A percentile compares a stretch with the other conserved stretches of the same genome.
Evolutionary conservation across 1,140 invertebrate species (phyloP).

Genomic region (Drosophila subobscura): DNA sequence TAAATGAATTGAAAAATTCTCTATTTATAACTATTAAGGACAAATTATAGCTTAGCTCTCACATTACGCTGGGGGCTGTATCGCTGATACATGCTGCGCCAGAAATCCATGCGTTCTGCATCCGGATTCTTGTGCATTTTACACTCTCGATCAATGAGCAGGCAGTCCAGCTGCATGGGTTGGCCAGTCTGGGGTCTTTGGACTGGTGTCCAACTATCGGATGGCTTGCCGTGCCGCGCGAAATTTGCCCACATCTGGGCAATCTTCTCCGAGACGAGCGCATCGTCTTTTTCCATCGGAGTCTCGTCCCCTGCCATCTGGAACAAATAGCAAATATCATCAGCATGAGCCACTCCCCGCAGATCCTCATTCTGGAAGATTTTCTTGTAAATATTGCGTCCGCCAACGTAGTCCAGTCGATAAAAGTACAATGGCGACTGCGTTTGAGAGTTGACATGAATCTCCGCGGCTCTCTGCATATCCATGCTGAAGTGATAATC

Average conservation of each 20-base stretch:
- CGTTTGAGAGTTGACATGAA: conserved; percentile 57
- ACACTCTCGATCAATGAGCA: conserved; percentile 67
- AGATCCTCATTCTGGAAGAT: conserved; percentile 71
- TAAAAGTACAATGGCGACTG: conserved; percentile 82
- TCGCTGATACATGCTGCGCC: conserved; percentile 73
- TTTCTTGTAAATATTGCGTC: conserved; percentile 85
- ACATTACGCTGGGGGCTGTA: conserved; percentile 49
- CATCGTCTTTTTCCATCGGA: conserved; percentile 83
- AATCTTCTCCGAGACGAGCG: conserved; percentile 84
- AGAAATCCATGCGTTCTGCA: conserved; percentile 81
- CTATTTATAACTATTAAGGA: not conserved
- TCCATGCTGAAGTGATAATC: conserved; percentile 73
- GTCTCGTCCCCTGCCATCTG: conserved; percentile 85
- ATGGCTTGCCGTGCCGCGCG: conserved; percentile 85
- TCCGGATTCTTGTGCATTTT: conserved; percentile 75
- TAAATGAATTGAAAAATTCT: not conserved
- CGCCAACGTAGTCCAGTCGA: conserved; percentile 85
- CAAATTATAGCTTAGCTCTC: conserved; percentile 60
- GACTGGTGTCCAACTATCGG: conserved; percentile 67
- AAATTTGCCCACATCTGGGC: conserved; percentile 87
- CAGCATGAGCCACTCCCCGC: conserved; percentile 85
- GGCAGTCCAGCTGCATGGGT: conserved; percentile 65
- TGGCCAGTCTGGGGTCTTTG: conserved; percentile 18
- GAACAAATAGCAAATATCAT: conserved; percentile 86
- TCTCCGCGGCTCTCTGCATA: conserved; percentile 58